Evolutionary conservation across 2,888 invertebrate genomes (phyloP), one percentile per base, ranked within the genome.

Genomic region (Brachyptera putata): DNA sequence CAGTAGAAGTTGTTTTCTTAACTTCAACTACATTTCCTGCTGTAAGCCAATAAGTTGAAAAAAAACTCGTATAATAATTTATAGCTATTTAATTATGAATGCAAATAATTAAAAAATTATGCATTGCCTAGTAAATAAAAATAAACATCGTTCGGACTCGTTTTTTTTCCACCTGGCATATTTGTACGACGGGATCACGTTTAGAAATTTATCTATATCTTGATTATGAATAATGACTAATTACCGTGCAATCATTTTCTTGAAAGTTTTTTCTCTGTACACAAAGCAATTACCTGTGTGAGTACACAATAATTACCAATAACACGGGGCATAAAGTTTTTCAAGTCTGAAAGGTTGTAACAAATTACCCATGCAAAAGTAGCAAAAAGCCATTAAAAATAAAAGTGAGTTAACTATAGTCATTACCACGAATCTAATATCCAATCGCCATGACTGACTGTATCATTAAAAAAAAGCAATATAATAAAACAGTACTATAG

Each of bases 221-320:
- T 24, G n/a, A 46, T 46, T 46, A 46, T 46, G 24, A 46, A 46
- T 21, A 46, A 43, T 43, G 22, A 21, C 46, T 46, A 46, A 46
- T 46, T 46, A 22, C 21, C 21, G 21, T 13, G 46, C 46, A 46
- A 46, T 46, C 22, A 46, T 46, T 24, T 46, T 46, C 46, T n/a
- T 24, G 18, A 14, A 46, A 46, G 22, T 46, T 13, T 21, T n/a
- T n/a, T n/a, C n/a, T n/a, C n/a, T n/a, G n/a, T 4, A 24, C 46
- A 7, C 21, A 1, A 24, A 34, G 21, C 53, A 36, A 53, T 53
- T 34, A 53, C n/a, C 34, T 24, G 37, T 34, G 53, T 53, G 37
- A 34, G 36, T 34, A 53, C 34, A 53, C 53, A 36, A 18, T 36
- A 53, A 53, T 53, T 53, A 53, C 53, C 34, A 34, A 53, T 53